These are phyloP conservation scores for Smutsia gigantea DNA, from an alignment of 2,797 vertebrate species.

Conservation along the genomic window DNA sequence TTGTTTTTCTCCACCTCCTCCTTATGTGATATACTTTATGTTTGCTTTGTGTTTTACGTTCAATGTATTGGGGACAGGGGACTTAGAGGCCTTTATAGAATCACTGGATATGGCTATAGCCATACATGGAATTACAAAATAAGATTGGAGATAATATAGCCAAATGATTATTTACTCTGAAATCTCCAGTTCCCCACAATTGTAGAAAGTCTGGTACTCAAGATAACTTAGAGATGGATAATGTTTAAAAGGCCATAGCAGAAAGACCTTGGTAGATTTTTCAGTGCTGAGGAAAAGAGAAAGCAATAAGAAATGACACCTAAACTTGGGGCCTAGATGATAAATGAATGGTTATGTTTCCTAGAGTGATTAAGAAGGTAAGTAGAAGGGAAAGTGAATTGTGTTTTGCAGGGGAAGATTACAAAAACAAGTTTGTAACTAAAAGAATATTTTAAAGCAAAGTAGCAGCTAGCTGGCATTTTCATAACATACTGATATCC, in stretches of 20 bases:
- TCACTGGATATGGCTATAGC: slow-evolving; percentile 28
- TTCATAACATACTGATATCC: slow-evolving; percentile 49
- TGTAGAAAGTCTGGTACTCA: slow-evolving; percentile 3
- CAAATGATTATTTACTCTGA: slow-evolving; percentile 51
- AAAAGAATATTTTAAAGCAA: slow-evolving; percentile 61
- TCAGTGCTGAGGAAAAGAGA: slow-evolving; percentile 29
- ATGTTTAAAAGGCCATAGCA: slow-evolving; percentile 30
- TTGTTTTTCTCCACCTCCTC: background rate
- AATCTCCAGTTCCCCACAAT: background rate
- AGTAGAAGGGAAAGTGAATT: slow-evolving; percentile 28
- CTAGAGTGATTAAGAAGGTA: slow-evolving; percentile 37
- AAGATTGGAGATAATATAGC: slow-evolving; percentile 26
- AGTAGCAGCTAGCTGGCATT: slow-evolving; percentile 40
- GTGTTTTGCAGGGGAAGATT: background rate
- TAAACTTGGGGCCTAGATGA: slow-evolving; percentile 3
- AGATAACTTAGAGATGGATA: slow-evolving; percentile 35
- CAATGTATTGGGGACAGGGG: background rate
- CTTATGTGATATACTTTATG: background rate
- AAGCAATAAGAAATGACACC: slow-evolving; percentile 28
- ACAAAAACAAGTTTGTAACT: slow-evolving; percentile 43
- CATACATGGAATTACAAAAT: slow-evolving; percentile 41
- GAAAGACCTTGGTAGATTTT: slow-evolving; percentile 36
- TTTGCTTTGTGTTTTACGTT: slow-evolving; percentile 58
- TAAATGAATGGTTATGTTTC: slow-evolving; percentile 36
- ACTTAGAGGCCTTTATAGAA: background rate